Evolutionary conservation across 2,888 invertebrate genomes (phyloP), one percentile per base, ranked within the genome.

Genomic region (Eledone cirrhosa): DNA sequence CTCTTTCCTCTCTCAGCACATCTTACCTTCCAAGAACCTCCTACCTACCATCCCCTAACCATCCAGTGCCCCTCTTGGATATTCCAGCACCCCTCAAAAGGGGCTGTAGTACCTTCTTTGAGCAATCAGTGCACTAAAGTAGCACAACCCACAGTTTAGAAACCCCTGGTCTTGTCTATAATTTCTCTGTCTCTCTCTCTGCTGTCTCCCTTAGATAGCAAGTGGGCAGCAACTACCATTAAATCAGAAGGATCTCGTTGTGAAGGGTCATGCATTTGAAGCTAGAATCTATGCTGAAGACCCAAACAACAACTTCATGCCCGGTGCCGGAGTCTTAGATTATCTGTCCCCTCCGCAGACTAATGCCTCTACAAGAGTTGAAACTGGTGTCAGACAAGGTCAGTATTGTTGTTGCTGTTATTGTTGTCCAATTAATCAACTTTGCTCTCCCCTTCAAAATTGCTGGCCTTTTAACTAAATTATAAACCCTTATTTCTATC

Each of bases 241-340:
- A 0, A 92, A 91, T 0, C 99, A 99, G 89, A 93, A 94, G 0
- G 93, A 97, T 82, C 94, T 99, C 76, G 88, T 86, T 48, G 92
- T 95, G 0, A 93, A 92, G 0, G 98, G 99, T 0, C 97, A 98
- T 91, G 94, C 99, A 0, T 96, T 99, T 85, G 99, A 99, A 91
- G 98, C 98, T 47, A 93, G 99, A 82, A 96, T 99, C 83, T 99
- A 99, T 91, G 99, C 99, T 0, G 99, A 99, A 88, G 93, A 93
- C 83, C 93, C 93, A 0, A 90, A 90, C 80, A 91, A 92, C 59
- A 95, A 95, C 47, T 99, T 99, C 91, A 92, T 99, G 89, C 99
- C 99, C 0, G 96, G 97, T 22, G 97, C 99, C 24, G 99, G 98
- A 7, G 94, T 94, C 0, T 91, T 99, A 59, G 92, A 93, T 77